These are phyloP conservation scores for Coenonympha glycerion DNA, from an alignment of 2,888 invertebrate species.

Conservation along the genomic window DNA sequence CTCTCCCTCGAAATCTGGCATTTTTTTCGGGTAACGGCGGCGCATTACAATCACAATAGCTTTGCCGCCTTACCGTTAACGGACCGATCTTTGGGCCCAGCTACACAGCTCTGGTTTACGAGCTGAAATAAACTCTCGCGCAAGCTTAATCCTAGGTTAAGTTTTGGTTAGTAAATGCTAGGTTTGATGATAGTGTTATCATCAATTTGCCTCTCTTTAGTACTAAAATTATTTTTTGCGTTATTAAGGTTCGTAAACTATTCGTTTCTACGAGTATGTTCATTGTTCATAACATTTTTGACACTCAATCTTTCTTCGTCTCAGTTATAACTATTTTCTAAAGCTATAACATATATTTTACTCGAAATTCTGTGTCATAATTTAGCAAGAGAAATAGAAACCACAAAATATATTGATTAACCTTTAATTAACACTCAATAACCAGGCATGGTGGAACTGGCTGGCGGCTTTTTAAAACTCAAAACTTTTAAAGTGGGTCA, in stretches of 20 bases:
- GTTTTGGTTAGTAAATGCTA: neutral
- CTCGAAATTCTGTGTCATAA: too few relatives aligned
- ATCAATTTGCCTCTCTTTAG: too few relatives aligned
- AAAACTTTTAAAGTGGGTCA: slow-evolving; percentile 55
- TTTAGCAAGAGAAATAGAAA: too few relatives aligned
- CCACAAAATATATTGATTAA: slow-evolving; percentile 3
- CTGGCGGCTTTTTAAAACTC: slow-evolving; percentile 39
- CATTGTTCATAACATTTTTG: too few relatives aligned
- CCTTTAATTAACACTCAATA: slow-evolving; percentile 16
- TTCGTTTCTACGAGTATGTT: too few relatives aligned
- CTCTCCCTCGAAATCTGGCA: slow-evolving; percentile 46
- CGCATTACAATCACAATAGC: slow-evolving; percentile 72
- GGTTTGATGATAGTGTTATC: neutral
- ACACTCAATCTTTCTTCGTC: too few relatives aligned
- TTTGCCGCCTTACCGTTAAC: slow-evolving; percentile 72
- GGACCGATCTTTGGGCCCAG: slow-evolving; percentile 40
- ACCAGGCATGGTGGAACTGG: slow-evolving; percentile 28
- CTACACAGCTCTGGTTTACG: slow-evolving; percentile 24
- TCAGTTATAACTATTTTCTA: too few relatives aligned
- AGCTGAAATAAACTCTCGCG: neutral
- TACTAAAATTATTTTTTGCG: too few relatives aligned
- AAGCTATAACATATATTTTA: too few relatives aligned
- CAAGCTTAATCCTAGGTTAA: neutral
- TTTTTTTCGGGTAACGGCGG: slow-evolving; percentile 58
- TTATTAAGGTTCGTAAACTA: too few relatives aligned